Evolutionary conservation across 2,888 invertebrate species (phyloP).

Genomic region (Nemapogon koenigi): DNA sequence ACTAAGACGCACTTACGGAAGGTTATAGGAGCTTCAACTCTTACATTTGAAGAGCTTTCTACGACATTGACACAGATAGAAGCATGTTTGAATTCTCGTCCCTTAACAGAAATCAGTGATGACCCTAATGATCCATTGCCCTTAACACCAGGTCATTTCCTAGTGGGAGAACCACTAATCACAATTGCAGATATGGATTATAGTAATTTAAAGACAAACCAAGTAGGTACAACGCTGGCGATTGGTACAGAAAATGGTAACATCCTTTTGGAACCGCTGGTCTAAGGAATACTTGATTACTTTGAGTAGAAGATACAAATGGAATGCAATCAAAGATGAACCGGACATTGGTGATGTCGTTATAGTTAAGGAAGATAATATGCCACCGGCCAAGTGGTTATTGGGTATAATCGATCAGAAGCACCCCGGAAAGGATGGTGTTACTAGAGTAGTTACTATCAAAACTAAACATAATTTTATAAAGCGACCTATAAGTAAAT

Average conservation of each 20-base stretch:
- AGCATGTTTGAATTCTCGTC: constrained; percentile 15
- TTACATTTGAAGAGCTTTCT: constrained; percentile 13
- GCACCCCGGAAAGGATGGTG: constrained; percentile 16
- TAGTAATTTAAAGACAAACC: constrained; percentile 7
- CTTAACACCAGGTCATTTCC: constrained; percentile 18
- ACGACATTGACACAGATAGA: constrained; percentile 13
- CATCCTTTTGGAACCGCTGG: constrained; percentile 20
- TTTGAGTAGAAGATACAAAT: constrained; percentile 16
- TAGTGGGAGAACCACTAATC: constrained; percentile 15
- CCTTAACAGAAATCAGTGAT: constrained; percentile 12
- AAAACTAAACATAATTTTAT: constrained; percentile 7
- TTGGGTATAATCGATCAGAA: constrained; percentile 16
- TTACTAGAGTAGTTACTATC: constrained; percentile 18
- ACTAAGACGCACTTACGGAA: constrained; percentile 14
- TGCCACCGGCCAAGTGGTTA: constrained; percentile 17
- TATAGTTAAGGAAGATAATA: constrained; percentile 17
- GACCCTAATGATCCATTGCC: constrained; percentile 9
- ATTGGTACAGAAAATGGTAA: constrained; percentile 18
- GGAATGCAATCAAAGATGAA: constrained; percentile 13
- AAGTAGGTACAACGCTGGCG: constrained; percentile 18
- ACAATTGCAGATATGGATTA: constrained; percentile 13
- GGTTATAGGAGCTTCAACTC: constrained; percentile 3
- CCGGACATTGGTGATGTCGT: constrained; percentile 17
- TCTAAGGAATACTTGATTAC: constrained; percentile 17
- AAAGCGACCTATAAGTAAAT: constrained; percentile 11